Evolutionary conservation across 2,113 vertebrate species (phyloP).

Genomic region (Felis catus): DNA sequence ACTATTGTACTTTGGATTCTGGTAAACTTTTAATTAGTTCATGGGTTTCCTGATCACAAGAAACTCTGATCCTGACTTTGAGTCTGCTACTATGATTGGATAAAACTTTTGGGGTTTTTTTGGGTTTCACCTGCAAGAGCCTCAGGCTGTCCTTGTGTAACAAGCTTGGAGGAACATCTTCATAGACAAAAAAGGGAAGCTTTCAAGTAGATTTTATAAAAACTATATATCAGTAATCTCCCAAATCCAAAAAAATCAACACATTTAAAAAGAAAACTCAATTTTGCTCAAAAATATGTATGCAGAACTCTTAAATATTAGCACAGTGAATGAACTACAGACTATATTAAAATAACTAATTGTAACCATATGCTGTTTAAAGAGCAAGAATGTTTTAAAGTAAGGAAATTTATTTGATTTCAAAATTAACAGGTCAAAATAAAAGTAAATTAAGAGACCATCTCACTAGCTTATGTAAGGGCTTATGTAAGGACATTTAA

Average conservation of each 20-base stretch:
- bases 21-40: not conserved
- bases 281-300: not conserved
- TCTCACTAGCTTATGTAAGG: not conserved
- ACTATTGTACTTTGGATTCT: not conserved
- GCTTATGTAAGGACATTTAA: not conserved
- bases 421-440: not conserved
- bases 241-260: not conserved
- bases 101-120: not conserved
- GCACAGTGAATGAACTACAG: not conserved
- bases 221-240: not conserved
- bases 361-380: not conserved
- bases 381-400: not conserved
- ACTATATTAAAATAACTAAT: not conserved
- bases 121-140: too few species aligned
- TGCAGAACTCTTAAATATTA: not conserved
- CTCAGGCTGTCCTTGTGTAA: not conserved
- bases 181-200: not conserved
- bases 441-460: not conserved
- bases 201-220: not conserved
- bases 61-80: not conserved
- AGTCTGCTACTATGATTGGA: not conserved
- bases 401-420: not conserved
- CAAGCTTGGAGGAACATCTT: not conserved
- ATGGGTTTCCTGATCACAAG: not conserved
- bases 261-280: not conserved